Base-by-base conservation (phyloP, 2,888 invertebrate genomes). In the Cerastoderma edule region DNA sequence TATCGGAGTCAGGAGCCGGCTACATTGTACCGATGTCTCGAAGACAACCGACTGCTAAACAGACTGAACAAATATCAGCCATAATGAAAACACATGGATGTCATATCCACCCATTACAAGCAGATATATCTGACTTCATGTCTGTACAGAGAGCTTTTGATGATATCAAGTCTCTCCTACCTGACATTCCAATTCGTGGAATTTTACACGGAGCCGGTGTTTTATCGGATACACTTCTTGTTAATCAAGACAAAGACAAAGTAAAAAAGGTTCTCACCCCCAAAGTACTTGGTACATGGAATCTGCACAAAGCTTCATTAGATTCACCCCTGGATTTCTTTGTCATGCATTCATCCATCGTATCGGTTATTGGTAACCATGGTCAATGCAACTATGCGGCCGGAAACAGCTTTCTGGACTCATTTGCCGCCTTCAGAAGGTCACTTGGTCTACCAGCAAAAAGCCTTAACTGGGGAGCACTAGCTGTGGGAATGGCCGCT, bases 301-400 rank as follows among this genome's bases (percentile, higher is more conserved):
- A 89, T 67, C 67, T 89, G 33, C 89, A 89, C 56, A 27, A 44
- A 5, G 65, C 53, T 32, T 70, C 83, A 46, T 65, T 70, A 63
- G 35, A 80, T 22, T 56, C 80, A 16, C 33, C 68, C 19, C 75
- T 89, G 22, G 88, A 89, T 72, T 87, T 78, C 48, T 89, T 89
- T 68, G 79, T 89, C 2, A 70, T 89, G 46, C 83, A 87, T 30
- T 89, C 89, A 5, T 89, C 89, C 0, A 83, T 89, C 13, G 80
- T 85, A 13, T 83, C 87, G 24, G 67, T 88, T 0, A 68, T 89
- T 27, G 89, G 89, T 8, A 85, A 85, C 48, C 80, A 80, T 1
- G 88, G 88, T 0, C 89, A 89, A 57, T 71, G 84, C 10, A 87
- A 84, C 68, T 88, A 89, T 72, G 88, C 87, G 3, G 87, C 88